A percentile compares a stretch with the other conserved stretches of the same genome.
These are phyloP conservation scores for Myioborus miniatus DNA, from an alignment of 2,797 vertebrate genomes.

Conservation along the genomic window DNA sequence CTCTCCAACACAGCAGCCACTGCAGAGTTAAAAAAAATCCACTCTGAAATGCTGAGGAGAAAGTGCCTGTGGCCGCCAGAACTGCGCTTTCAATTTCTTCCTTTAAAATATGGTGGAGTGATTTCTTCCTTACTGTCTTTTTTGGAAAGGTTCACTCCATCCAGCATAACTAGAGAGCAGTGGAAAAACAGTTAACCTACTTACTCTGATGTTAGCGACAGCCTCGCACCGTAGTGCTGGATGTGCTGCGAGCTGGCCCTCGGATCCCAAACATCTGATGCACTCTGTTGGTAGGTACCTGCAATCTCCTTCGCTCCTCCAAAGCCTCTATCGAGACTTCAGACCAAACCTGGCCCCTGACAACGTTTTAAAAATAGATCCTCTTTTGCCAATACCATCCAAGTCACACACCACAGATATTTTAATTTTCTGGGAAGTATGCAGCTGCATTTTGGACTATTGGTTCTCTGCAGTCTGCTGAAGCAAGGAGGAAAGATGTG, in stretches of 20 bases:
- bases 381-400: not conserved
- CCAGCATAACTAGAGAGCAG: conserved; percentile 73
- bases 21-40: conserved; percentile 49
- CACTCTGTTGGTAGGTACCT: conserved; percentile 72
- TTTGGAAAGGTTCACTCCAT: conserved; percentile 57
- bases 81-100: conserved; percentile 50
- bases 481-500: not conserved
- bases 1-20: not conserved
- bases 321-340: not conserved
- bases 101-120: conserved; percentile 61
- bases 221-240: conserved; percentile 48
- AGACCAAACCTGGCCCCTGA: not conserved
- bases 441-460: not conserved
- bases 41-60: not conserved
- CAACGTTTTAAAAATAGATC: not conserved
- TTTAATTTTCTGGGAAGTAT: not conserved
- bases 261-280: conserved; percentile 67
- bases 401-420: not conserved
- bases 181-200: conserved; percentile 80
- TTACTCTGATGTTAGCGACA: conserved; percentile 71
- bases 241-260: conserved; percentile 18
- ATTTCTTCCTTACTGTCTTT: conserved; percentile 53
- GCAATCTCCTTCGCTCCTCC: conserved; percentile 25
- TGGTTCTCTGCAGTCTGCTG: not conserved
- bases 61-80: not conserved